phyloP scores from a whole-genome alignment of 2,888 invertebrate species.

The Leptinotarsa peninsularis region DNA sequence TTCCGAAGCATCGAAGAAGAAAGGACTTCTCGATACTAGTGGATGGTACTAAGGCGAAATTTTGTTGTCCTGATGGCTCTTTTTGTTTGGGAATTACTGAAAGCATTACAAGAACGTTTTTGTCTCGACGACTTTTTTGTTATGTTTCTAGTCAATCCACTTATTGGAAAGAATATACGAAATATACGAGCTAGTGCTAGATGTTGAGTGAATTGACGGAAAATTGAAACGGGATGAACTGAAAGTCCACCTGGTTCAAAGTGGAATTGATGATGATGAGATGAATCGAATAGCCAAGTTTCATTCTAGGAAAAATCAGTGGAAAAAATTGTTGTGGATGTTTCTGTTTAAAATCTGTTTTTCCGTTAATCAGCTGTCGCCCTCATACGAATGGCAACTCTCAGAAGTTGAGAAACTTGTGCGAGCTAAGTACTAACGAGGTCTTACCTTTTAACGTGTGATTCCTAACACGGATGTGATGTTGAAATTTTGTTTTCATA shows the following conservation, averaged over 20 bases:
- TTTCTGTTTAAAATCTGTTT: too few species aligned
- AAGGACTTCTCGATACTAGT: slow-evolving; percentile 16
- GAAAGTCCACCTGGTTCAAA: background rate
- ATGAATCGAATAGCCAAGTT: background rate
- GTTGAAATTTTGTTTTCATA: too few species aligned
- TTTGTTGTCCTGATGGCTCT: slow-evolving; percentile 33
- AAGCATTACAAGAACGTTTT: slow-evolving; percentile 23
- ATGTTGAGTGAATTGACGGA: slow-evolving; percentile 7
- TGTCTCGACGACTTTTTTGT: slow-evolving; percentile 18
- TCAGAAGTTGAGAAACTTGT: too few species aligned
- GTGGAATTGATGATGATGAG: background rate
- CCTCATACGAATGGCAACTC: too few species aligned
- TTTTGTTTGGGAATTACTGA: slow-evolving; percentile 37
- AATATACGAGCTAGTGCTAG: background rate
- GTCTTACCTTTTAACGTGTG: too few species aligned
- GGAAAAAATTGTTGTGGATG: too few species aligned
- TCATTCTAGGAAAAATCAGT: background rate
- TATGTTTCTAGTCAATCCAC: slow-evolving; percentile 16
- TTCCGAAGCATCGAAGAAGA: slow-evolving; percentile 19
- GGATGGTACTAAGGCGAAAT: slow-evolving; percentile 37
- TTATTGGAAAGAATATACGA: slow-evolving; percentile 8
- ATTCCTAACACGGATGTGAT: too few species aligned
- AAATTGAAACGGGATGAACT: background rate
- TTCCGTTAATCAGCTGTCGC: too few species aligned
- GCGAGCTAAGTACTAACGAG: too few species aligned